Percentiles rank a stretch among this genome's conserved stretches.
Evolutionary conservation across 2,888 invertebrate species (phyloP).

Genomic region (Seladonia tumulorum): DNA sequence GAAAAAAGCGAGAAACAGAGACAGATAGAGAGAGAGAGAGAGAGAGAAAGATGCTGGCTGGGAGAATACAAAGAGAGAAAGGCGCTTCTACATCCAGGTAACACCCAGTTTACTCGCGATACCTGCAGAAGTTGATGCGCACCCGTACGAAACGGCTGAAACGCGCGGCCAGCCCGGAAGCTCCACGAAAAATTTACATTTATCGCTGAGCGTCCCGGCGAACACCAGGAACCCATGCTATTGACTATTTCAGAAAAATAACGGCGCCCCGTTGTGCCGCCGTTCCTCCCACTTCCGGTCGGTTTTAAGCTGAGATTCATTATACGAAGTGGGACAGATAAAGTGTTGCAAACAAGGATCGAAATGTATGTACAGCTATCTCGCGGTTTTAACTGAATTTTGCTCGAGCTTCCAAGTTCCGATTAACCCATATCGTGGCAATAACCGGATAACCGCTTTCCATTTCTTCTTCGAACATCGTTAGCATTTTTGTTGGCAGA

Average conservation of each 20-base stretch:
- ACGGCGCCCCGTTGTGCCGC: neutral
- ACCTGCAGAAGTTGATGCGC: constrained; percentile 23
- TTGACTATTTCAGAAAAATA: constrained; percentile 15
- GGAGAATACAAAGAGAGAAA: neutral
- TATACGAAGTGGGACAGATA: neutral
- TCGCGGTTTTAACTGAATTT: neutral
- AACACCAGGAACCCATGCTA: neutral
- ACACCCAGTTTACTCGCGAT: constrained; percentile 20
- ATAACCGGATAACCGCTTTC: too few relatives aligned
- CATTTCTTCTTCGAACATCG: neutral
- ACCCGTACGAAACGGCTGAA: constrained; percentile 34
- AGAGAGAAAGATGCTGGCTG: neutral
- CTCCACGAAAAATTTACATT: constrained; percentile 17
- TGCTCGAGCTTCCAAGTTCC: neutral
- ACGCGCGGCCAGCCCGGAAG: constrained; percentile 10
- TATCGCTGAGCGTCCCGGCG: neutral
- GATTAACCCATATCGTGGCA: neutral
- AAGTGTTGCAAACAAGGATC: neutral
- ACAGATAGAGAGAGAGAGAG: neutral
- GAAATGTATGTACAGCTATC: neutral
- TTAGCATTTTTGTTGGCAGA: neutral
- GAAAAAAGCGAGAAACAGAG: neutral
- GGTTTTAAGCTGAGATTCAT: neutral
- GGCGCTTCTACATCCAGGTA: constrained; percentile 3
- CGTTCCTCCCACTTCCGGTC: neutral